Conservation (phyloP, 2,888 invertebrate genomes). For the Stenotaenia linearis region DNA sequence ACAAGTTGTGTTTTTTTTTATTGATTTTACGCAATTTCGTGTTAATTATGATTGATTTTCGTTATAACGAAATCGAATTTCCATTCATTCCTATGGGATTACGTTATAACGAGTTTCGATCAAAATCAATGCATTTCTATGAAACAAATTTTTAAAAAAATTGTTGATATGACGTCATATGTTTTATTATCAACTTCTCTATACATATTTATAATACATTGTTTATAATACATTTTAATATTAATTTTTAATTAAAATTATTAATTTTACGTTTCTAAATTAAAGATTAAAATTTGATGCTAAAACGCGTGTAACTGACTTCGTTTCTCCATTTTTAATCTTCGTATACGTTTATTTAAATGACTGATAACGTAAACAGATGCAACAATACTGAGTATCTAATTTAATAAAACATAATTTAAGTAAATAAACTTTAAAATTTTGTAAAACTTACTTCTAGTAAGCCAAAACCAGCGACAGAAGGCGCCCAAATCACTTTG, state of each 20-base stretch:
- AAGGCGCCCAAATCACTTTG: constrained; percentile 44
- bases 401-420: neutral
- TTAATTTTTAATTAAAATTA: neutral
- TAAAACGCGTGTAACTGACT: neutral
- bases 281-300: neutral
- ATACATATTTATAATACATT: neutral
- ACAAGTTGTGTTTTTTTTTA: neutral
- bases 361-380: neutral
- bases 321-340: constrained; percentile 1
- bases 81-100: neutral
- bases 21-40: neutral
- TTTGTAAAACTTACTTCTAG: constrained; percentile 38
- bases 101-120: neutral
- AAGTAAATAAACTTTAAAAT: neutral
- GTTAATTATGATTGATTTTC: neutral
- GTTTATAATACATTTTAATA: neutral
- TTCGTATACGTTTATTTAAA: constrained; percentile 4
- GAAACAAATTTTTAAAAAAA: too few species aligned
- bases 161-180: neutral
- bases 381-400: neutral
- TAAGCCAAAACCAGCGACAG: constrained; percentile 42
- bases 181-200: neutral
- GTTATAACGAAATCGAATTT: neutral
- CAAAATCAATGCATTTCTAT: too few species aligned
- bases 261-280: neutral